Percentiles rank a stretch among this genome's conserved stretches.
Evolutionary conservation across 2,797 vertebrate genomes (phyloP).

Genomic region (Busarellus nigricollis): DNA sequence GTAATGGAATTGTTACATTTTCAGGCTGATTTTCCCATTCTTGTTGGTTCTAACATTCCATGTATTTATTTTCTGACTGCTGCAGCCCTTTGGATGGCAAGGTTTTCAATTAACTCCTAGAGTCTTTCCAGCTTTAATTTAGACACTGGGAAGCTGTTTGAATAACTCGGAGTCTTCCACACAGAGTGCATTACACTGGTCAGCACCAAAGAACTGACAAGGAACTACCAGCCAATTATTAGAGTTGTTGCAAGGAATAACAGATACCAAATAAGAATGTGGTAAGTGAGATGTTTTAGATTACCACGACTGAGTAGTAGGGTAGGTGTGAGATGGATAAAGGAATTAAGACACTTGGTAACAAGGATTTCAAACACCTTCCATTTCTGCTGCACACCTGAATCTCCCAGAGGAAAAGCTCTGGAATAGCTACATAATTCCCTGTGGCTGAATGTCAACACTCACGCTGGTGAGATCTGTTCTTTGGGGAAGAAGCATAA

Average conservation of each 20-base stretch:
- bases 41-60: background rate
- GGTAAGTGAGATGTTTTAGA: background rate
- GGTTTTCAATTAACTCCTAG: background rate
- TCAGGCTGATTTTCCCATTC: background rate
- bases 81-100: background rate
- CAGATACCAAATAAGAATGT: background rate
- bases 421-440: background rate
- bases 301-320: background rate
- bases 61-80: background rate
- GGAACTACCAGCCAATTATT: background rate
- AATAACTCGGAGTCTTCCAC: background rate
- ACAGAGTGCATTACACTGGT: background rate
- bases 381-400: background rate
- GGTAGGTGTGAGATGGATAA: background rate
- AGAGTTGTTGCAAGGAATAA: background rate
- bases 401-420: background rate
- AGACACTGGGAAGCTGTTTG: background rate
- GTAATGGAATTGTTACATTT: background rate
- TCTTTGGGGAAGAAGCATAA: background rate
- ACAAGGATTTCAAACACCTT: background rate
- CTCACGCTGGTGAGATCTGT: background rate
- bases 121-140: background rate
- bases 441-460: background rate
- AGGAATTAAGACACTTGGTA: background rate
- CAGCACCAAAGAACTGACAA: background rate